Percentiles rank a stretch among this genome's conserved stretches.
Conservation (phyloP, 2,797 vertebrate species). For the Cyclopterus lumpus region DNA sequence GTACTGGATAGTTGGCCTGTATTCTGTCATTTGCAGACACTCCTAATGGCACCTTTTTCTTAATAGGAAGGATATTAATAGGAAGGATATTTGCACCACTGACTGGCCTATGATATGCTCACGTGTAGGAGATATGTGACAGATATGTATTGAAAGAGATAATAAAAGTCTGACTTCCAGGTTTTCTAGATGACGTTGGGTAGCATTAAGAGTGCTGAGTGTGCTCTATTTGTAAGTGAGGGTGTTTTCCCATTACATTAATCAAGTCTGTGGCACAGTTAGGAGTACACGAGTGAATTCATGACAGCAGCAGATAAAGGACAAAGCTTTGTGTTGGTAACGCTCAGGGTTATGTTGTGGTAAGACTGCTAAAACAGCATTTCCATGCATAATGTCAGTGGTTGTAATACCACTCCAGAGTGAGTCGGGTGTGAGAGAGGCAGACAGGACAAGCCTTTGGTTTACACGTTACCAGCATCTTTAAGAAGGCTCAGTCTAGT, state of each 20-base stretch:
- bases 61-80: constrained; percentile 41
- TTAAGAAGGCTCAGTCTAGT: constrained; percentile 31
- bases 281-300: constrained; percentile 25
- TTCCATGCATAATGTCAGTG: constrained; percentile 39
- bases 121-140: constrained; percentile 16
- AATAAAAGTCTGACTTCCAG: constrained; percentile 3
- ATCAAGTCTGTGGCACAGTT: constrained; percentile 38
- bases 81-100: constrained; percentile 45
- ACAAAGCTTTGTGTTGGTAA: constrained; percentile 29
- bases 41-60: constrained; percentile 62
- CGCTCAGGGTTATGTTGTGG: constrained; percentile 26
- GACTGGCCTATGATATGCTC: constrained; percentile 29
- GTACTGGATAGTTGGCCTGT: constrained; percentile 57
- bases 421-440: constrained; percentile 16
- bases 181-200: constrained; percentile 18
- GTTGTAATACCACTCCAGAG: constrained; percentile 49
- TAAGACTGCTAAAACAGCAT: constrained; percentile 35
- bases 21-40: constrained; percentile 53
- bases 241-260: constrained; percentile 35
- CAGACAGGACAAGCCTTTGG: constrained; percentile 38
- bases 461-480: constrained; percentile 55
- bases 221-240: constrained; percentile 27
- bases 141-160: constrained; percentile 14
- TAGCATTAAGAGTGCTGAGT: constrained; percentile 24
- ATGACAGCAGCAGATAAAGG: constrained; percentile 44